phyloP scores from a whole-genome alignment of 2,113 vertebrate genomes.

The Mastomys natalensis region DNA sequence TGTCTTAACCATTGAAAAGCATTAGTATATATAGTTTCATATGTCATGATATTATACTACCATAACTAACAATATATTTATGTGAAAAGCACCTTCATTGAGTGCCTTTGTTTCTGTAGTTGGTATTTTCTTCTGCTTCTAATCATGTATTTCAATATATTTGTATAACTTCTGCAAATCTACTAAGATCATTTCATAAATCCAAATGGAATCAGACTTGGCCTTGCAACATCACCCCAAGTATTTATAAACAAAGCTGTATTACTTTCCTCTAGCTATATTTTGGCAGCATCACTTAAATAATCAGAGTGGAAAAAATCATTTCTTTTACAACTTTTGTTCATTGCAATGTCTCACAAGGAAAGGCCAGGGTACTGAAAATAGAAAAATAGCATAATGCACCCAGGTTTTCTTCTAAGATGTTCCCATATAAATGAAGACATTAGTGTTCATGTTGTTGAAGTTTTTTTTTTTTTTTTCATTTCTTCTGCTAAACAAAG shows the following conservation, averaged over 20 bases:
- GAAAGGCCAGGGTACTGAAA: slow-evolving; percentile 66
- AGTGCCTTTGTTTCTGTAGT: background rate
- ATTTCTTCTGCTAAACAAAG: slow-evolving; percentile 80
- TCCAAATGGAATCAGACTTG: background rate
- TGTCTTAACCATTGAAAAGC: background rate
- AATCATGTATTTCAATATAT: slow-evolving; percentile 9
- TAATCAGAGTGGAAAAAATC: background rate
- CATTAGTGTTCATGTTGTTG: slow-evolving; percentile 76
- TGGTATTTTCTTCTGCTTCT: background rate
- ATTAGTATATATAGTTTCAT: background rate
- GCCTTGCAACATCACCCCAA: background rate
- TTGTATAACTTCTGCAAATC: background rate
- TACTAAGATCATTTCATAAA: slow-evolving; percentile 36
- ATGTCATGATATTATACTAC: background rate
- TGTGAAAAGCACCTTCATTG: background rate
- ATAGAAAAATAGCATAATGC: slow-evolving; percentile 61
- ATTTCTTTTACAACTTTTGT: slow-evolving; percentile 76
- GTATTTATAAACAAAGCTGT: background rate
- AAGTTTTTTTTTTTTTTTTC: slow-evolving; percentile 82
- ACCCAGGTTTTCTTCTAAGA: slow-evolving; percentile 76
- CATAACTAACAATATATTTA: background rate
- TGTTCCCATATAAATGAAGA: slow-evolving; percentile 73
- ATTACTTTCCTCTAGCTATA: background rate
- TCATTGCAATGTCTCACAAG: slow-evolving; percentile 75
- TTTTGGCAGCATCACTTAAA: slow-evolving; percentile 59